phyloP scores from a whole-genome alignment of 1,140 invertebrate species.

The Hesperophylax magnus region DNA sequence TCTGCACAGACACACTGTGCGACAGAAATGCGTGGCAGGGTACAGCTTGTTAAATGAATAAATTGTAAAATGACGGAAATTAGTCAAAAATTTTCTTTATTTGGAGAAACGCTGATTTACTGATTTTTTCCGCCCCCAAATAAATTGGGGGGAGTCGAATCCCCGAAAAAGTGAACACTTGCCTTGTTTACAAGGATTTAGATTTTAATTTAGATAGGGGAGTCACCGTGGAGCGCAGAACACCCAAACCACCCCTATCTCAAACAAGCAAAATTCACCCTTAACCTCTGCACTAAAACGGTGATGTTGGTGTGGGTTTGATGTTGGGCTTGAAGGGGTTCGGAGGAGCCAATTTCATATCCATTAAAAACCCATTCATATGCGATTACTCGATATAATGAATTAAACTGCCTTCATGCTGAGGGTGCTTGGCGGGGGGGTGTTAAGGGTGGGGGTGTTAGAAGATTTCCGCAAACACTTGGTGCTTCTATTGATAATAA shows the following conservation, averaged over 20 bases:
- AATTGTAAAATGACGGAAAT: too few relatives aligned
- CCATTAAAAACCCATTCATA: constrained; percentile 72
- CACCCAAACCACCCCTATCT: neutral
- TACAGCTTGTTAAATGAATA: too few relatives aligned
- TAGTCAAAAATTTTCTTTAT: too few relatives aligned
- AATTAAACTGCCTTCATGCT: constrained; percentile 48
- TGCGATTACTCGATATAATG: constrained; percentile 73
- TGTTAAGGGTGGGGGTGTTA: neutral
- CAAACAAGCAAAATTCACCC: neutral
- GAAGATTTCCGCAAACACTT: neutral
- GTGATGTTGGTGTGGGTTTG: neutral
- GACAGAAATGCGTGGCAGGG: too few relatives aligned
- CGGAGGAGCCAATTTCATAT: constrained; percentile 59
- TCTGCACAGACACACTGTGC: too few relatives aligned
- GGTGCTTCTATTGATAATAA: too few relatives aligned
- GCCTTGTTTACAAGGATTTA: constrained; percentile 74
- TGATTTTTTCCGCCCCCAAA: constrained; percentile 35
- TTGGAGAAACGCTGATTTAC: neutral
- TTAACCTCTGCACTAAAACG: neutral
- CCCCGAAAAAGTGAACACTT: constrained; percentile 73
- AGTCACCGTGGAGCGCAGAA: constrained; percentile 39
- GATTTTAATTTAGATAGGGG: constrained; percentile 74
- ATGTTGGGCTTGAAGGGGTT: neutral
- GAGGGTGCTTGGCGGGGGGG: neutral
- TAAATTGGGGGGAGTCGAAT: constrained; percentile 32